phyloP scores from a whole-genome alignment of 2,113 vertebrate genomes.

The Menura novaehollandiae region DNA sequence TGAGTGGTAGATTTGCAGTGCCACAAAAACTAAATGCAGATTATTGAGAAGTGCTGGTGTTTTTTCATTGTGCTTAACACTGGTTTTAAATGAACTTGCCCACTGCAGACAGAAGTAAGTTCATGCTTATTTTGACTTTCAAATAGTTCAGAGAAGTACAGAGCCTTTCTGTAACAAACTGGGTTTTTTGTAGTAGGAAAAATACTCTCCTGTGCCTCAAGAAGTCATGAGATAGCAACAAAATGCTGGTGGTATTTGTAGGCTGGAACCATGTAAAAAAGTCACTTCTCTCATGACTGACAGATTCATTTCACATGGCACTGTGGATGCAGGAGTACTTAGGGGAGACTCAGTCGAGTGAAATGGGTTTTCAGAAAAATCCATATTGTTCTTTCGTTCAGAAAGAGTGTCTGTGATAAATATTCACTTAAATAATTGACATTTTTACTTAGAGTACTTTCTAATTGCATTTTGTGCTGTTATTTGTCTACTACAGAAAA shows the following conservation, averaged over 20 bases:
- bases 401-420: not conserved
- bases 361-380: not conserved
- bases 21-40: not conserved
- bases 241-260: not conserved
- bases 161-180: not conserved
- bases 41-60: not conserved
- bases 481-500: accelerated
- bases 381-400: not conserved
- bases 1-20: not conserved
- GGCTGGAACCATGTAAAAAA: not conserved
- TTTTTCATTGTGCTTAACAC: not conserved
- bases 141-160: not conserved
- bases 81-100: not conserved
- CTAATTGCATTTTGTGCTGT: accelerated
- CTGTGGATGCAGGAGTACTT: not conserved
- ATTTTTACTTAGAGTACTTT: not conserved
- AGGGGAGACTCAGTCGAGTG: accelerated
- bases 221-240: not conserved
- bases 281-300: not conserved
- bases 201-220: not conserved
- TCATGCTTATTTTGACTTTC: not conserved
- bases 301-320: accelerated
- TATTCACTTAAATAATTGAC: not conserved
- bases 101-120: no score
- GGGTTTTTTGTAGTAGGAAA: not conserved